Conservation (phyloP, 2,888 invertebrate species). For the Endotricha flammealis region DNA sequence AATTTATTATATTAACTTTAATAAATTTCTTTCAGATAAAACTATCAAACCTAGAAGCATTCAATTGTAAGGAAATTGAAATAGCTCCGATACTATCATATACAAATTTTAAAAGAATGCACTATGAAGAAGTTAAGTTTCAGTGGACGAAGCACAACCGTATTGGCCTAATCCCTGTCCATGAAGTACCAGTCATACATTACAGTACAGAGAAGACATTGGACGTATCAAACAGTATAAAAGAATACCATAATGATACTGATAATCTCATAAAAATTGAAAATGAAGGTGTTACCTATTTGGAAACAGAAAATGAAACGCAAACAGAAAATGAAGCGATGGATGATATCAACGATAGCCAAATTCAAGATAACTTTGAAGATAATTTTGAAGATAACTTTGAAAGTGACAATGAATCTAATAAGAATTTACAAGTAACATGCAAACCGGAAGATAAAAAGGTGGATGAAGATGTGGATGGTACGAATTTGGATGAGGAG, state of each 20-base stretch:
- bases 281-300: constrained; percentile 3
- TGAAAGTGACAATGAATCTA: constrained; percentile 18
- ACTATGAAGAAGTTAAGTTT: constrained; percentile 46
- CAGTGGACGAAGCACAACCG: constrained; percentile 47
- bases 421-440: constrained; percentile 14
- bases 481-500: constrained; percentile 49
- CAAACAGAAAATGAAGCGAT: constrained; percentile 17
- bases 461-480: constrained; percentile 34
- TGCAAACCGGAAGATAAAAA: constrained; percentile 10
- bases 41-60: constrained; percentile 31
- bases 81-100: constrained; percentile 44
- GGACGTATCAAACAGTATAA: constrained; percentile 21
- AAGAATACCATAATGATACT: constrained; percentile 18
- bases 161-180: constrained; percentile 22
- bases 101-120: constrained; percentile 32
- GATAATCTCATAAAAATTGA: constrained; percentile 23
- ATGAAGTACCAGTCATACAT: constrained; percentile 38
- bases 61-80: constrained; percentile 37
- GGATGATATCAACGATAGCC: constrained; percentile 24
- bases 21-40: constrained; percentile 41
- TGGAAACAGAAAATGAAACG: too few relatives aligned
- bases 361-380: constrained; percentile 8
- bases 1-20: not conserved
- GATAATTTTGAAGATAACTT: constrained; percentile 30
- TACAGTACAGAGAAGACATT: constrained; percentile 43